Evolutionary conservation across 2,113 vertebrate species (phyloP), one percentile per base, ranked within the genome.

Genomic region (Aphelocoma coerulescens): DNA sequence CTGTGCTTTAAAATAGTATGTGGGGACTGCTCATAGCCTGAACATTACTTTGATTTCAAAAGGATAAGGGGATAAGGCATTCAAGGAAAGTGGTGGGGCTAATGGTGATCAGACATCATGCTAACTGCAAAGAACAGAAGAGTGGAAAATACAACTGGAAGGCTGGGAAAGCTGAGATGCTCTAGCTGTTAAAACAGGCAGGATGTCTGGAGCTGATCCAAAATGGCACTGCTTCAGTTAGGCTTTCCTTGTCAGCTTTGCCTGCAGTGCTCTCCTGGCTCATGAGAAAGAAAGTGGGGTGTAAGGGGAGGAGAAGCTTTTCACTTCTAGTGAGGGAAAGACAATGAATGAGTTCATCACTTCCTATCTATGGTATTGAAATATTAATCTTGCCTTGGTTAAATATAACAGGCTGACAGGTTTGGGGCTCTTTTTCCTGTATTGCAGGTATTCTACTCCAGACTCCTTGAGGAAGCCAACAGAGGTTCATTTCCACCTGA

Each of bases 401-500:
- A 72, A 84, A 83, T 51, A 43, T 20, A 66, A 43, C 6, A 30
- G 35, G 15, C 89, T 95, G 11, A 87, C 69, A 63, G 17, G 32
- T 71, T 71, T 91, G 51, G 30, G 80, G 8, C 14, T 90, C 18
- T 91, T 78, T 63, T 97, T 96, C 57, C 57, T 96, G n/a, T 93
- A 14, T 95, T 81, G 81, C 97, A 99, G 99, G 98, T 98, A 13
- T 99, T 99, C 97, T 99, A 98, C 84, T 95, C 97, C 73, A 99
- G 98, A 91, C 98, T 99, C 19, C 98, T 99, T 85, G 99, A 99
- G 96, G 99, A 99, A 98, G 99, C 99, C 46, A 98, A 97, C 68
- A 98, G 98, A 97, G 99, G 99, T 61, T 99, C 98, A 1, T 99
- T 99, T 97, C 99, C 99, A 37, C 97, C 98, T 80, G 99, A 99